Evolutionary conservation across 2,888 invertebrate genomes (phyloP).

Genomic region (Tillus elongatus): DNA sequence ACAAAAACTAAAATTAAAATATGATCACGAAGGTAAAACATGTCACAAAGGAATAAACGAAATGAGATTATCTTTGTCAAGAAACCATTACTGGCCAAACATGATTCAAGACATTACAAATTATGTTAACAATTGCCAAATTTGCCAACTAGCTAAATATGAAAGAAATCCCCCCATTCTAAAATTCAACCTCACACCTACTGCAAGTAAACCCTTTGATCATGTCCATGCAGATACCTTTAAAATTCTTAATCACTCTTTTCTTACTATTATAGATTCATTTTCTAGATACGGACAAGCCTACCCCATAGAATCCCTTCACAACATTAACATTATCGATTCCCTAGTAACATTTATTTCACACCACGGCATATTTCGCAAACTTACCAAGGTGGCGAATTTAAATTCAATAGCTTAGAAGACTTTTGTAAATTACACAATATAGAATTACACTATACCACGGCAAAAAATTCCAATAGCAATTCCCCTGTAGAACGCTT

Average conservation of each 20-base stretch:
- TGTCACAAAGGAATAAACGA: constrained; percentile 46
- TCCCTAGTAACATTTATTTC: too few species aligned
- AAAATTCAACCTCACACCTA: constrained; percentile 2
- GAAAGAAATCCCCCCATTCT: background rate
- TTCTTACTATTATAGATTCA: too few species aligned
- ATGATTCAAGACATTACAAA: constrained; percentile 4
- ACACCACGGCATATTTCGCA: too few species aligned
- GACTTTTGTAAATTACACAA: too few species aligned
- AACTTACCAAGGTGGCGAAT: too few species aligned
- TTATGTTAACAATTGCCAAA: constrained; percentile 8
- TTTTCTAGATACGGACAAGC: too few species aligned
- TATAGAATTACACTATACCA: too few species aligned
- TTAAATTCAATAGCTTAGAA: too few species aligned
- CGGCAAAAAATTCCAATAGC: constrained; percentile 4
- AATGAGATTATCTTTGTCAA: constrained; percentile 4
- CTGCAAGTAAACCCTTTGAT: constrained; percentile 8
- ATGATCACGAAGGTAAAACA: background rate
- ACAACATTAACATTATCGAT: constrained; percentile 6
- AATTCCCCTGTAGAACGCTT: constrained; percentile 9
- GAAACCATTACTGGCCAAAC: too few species aligned
- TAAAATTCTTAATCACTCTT: constrained; percentile 1
- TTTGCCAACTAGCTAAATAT: constrained; percentile 8
- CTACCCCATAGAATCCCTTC: constrained; percentile 5
- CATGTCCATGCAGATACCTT: too few species aligned
- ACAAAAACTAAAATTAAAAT: constrained; percentile 1